These are phyloP conservation scores for Trachythela sp. DNA, from an alignment of 64 coral and sea anemone genomes.

Conservation along the genomic window DNA sequence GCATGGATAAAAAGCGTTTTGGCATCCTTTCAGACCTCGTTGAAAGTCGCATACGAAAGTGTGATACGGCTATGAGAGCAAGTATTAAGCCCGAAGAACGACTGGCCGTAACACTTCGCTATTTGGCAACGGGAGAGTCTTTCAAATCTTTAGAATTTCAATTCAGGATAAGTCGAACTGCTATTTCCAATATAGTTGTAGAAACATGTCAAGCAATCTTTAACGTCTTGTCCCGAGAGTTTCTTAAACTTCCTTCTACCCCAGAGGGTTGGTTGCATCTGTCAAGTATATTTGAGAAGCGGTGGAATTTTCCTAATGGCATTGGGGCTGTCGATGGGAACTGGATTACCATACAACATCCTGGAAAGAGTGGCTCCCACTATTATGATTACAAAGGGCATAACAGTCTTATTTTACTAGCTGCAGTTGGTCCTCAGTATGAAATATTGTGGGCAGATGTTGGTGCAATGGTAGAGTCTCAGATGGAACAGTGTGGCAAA, in stretches of 20 bases:
- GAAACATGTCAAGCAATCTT: constrained; percentile 36
- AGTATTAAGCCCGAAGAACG: constrained; percentile 55
- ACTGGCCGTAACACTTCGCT: constrained; percentile 49
- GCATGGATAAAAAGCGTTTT: constrained; percentile 22
- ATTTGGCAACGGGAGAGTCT: constrained; percentile 50
- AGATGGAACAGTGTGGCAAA: constrained; percentile 37
- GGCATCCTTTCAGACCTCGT: constrained; percentile 15
- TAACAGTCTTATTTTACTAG: neutral
- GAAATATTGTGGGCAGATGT: neutral
- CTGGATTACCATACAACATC: neutral
- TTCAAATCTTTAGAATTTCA: constrained; percentile 47
- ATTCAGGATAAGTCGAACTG: constrained; percentile 40
- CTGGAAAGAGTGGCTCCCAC: neutral
- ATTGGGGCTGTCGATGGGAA: neutral
- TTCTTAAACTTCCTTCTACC: neutral
- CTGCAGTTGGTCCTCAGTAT: neutral
- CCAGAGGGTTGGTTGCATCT: neutral
- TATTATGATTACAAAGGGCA: neutral
- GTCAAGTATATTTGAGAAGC: neutral
- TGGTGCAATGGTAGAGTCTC: constrained; percentile 28
- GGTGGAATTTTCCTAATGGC: neutral
- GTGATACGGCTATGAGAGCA: constrained; percentile 12
- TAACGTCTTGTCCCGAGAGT: neutral
- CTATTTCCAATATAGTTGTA: constrained; percentile 35
- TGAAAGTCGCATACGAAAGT: constrained; percentile 16